Evolutionary conservation across 2,888 invertebrate species (phyloP), one percentile per base, ranked within the genome.

Genomic region (Folsomia manolachei): DNA sequence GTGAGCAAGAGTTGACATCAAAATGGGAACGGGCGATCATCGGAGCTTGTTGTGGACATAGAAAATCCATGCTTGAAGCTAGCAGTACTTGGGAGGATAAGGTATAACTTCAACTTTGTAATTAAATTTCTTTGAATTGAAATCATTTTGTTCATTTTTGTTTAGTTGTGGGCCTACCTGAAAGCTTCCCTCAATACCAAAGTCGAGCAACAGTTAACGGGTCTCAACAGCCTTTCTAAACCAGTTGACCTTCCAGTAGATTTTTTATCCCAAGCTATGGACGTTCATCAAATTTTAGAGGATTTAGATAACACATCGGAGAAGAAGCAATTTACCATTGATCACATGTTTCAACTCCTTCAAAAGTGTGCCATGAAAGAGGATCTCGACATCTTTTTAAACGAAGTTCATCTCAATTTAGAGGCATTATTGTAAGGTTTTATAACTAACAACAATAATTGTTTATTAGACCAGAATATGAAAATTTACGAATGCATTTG

Each of bases 11-110:
- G n/a, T 60, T 66, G n/a, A 62, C 71, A 68, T 70, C 78, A 0
- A 78, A 77, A 27, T 80, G 72, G 64, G 79, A 79, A 23, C 65
- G 77, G 68, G 79, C 78, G 24, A 52, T 74, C 4, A 60, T 80
- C 11, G 79, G 79, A 27, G 70, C 74, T 18, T 63, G 75, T 23
- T 78, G 78, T 71, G 79, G 79, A 1, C 78, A 80, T 71, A 73
- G 77, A 19, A 64, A 76, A 26, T 63, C 79, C 2, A 75, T 80
- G 71, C 62, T 80, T 9, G 62, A 72, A n/a, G 79, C 77, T 7
- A 70, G 77, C n/a, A 63, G 70, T 0, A 71, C 74, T 9, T 80
- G 80, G 80, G 79, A 80, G 67, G 80, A 80, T 67, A 72, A 76
- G 69, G 80, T 78, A 64, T 27, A 23, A 66, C 63, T 53, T 65